Base-by-base conservation (phyloP, 1,140 invertebrate species). In the Drusus annulatus region DNA sequence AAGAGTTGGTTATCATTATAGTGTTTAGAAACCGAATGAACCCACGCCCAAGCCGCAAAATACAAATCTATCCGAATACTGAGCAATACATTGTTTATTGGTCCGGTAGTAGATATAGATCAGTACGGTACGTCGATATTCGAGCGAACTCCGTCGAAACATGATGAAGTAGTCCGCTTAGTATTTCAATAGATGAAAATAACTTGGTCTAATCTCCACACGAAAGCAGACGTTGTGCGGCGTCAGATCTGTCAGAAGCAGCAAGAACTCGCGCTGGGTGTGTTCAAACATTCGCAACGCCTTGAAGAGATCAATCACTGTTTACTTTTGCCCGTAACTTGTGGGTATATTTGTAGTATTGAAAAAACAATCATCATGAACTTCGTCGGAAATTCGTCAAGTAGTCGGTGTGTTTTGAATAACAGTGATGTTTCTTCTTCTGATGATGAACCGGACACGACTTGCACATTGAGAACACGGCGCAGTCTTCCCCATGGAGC, bases 401-500 rank as follows among this genome's bases (percentile, higher is more conserved):
- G 23, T 4, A 23, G 36, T 15, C n/a, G 1, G 36, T n/a, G 56
- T 60, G 56, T 60, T 60, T 60, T 60, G 17, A 60, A 23, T 60
- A 60, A 65, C n/a, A 65, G 62, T 65, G 65, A 69, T 51, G 28
- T 17, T 19, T 45, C 65, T 45, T 78, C 76, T n/a, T 65, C 60
- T 17, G 76, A 68, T 15, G 76, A 78, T 68, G 76, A 78, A 78
- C 62, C 28, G 25, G 51, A 78, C 45, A n/a, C 52, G 13, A 23
- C 3, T 15, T 31, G 31, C 10, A 16, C 21, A 19, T 17, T 36
- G n/a, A 80, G 79, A 69, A 77, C 68, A 19, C 76, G 76, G 65
- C 63, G 79, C 54, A 31, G 45, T 28, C 36, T 81, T n/a, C 52
- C 79, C 0, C 74, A 81, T 71, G 75, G 75, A 21, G 62, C 54